A percentile compares a stretch with the other conserved stretches of the same genome.
Conservation (phyloP, 2,888 invertebrate genomes). For the Prenolepis imparis region DNA sequence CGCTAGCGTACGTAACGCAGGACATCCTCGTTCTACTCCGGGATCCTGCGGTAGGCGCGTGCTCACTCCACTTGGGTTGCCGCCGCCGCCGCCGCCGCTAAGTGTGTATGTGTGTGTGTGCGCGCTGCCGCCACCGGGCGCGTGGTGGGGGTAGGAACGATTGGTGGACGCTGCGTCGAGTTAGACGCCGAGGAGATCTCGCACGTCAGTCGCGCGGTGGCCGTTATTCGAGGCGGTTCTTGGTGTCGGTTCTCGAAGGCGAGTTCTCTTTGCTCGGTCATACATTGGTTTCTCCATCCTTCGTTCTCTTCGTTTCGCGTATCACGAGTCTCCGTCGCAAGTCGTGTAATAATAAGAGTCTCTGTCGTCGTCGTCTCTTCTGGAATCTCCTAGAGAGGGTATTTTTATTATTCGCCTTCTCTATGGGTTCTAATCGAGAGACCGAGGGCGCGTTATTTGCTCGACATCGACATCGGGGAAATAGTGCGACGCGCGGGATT, state of each 20-base stretch:
- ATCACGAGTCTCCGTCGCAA: not conserved
- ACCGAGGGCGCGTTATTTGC: not conserved
- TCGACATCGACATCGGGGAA: conserved; percentile 9
- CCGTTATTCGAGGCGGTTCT: conserved; percentile 79
- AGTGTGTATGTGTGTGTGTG: not conserved
- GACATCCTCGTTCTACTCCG: conserved; percentile 59
- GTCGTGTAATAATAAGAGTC: not conserved
- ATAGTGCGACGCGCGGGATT: conserved; percentile 46
- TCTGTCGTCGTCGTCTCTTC: not conserved
- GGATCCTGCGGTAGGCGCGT: conserved; percentile 67
- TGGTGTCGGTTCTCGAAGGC: conserved; percentile 44
- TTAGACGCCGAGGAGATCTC: conserved; percentile 83
- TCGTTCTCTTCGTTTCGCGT: not conserved
- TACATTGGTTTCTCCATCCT: not conserved
- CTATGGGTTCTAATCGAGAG: conserved; percentile 4
- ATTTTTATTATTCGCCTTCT: not conserved
- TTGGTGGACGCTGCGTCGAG: conserved; percentile 83
- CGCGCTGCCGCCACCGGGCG: conserved; percentile 66
- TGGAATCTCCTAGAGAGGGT: not conserved
- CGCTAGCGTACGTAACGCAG: conserved; percentile 48
- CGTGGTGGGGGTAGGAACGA: conserved; percentile 80
- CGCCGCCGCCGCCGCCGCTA: conserved; percentile 57
- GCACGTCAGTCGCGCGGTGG: conserved; percentile 84
- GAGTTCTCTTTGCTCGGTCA: conserved; percentile 26
- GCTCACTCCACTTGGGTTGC: conserved; percentile 64